A percentile compares a stretch with the other conserved stretches of the same genome.
phyloP scores from a whole-genome alignment of 1,140 invertebrate species.

The Tetragnatha versicolor region DNA sequence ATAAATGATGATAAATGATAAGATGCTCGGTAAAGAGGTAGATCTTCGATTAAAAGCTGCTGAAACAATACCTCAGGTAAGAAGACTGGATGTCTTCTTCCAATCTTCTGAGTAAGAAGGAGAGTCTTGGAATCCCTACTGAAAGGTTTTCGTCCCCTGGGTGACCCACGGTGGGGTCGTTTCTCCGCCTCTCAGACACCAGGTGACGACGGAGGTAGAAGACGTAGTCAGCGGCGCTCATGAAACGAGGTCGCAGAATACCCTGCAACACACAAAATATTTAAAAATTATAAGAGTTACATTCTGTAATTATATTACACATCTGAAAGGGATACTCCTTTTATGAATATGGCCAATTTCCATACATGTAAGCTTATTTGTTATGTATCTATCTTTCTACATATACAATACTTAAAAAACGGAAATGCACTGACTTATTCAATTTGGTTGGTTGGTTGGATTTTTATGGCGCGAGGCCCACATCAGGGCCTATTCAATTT shows the following conservation, averaged over 20 bases:
- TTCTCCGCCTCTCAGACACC: slow-evolving; percentile 36
- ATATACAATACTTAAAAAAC: no score
- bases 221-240: slow-evolving; percentile 53
- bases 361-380: no score
- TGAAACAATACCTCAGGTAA: slow-evolving; percentile 46
- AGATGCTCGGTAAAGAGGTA: no score
- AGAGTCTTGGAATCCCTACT: slow-evolving; percentile 46
- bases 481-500: no score
- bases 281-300: not conserved
- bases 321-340: not conserved
- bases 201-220: slow-evolving; percentile 55
- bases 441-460: no score
- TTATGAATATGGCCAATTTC: no score
- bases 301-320: not conserved
- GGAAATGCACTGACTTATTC: no score
- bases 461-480: no score
- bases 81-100: slow-evolving; percentile 52
- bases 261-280: slow-evolving; percentile 7
- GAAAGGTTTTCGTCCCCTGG: slow-evolving; percentile 43
- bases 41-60: no score
- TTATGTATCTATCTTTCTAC: no score
- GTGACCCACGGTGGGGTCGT: slow-evolving; percentile 29
- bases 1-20: no score
- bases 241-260: slow-evolving; percentile 47
- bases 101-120: slow-evolving; percentile 50